Evolutionary conservation across 1,140 invertebrate species (phyloP).

Genomic region (Carposina sasakii): DNA sequence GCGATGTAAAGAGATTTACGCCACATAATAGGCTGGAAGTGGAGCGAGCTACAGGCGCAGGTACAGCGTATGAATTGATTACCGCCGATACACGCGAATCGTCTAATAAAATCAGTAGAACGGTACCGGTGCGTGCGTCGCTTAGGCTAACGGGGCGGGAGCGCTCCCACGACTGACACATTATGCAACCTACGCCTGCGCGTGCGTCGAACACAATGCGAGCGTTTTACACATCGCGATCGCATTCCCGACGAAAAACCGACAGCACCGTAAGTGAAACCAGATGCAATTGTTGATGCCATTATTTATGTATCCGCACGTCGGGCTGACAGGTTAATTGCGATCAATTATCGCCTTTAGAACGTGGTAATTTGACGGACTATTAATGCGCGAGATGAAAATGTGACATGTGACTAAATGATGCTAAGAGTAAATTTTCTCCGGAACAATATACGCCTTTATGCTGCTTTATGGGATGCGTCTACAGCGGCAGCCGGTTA

Average conservation of each 20-base stretch:
- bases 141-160: conserved; percentile 52
- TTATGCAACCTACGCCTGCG: conserved; percentile 56
- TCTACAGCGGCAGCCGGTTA: too few relatives aligned
- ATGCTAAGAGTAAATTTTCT: too few relatives aligned
- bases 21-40: conserved; percentile 47
- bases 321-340: too few relatives aligned
- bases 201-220: conserved; percentile 42
- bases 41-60: conserved; percentile 40
- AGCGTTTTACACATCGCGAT: conserved; percentile 45
- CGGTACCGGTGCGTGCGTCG: conserved; percentile 66
- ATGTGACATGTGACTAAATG: too few relatives aligned
- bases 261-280: conserved; percentile 43
- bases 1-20: conserved; percentile 45
- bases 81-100: conserved; percentile 62
- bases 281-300: conserved; percentile 34
- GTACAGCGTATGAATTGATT: conserved; percentile 60
- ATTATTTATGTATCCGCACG: too few relatives aligned
- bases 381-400: too few relatives aligned
- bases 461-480: too few relatives aligned
- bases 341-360: too few relatives aligned
- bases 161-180: conserved; percentile 56
- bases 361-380: too few relatives aligned
- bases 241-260: conserved; percentile 45
- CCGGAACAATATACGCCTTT: too few relatives aligned
- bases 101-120: conserved; percentile 70